phyloP scores from a whole-genome alignment of 1,140 invertebrate species.

The Bombus confusus region DNA sequence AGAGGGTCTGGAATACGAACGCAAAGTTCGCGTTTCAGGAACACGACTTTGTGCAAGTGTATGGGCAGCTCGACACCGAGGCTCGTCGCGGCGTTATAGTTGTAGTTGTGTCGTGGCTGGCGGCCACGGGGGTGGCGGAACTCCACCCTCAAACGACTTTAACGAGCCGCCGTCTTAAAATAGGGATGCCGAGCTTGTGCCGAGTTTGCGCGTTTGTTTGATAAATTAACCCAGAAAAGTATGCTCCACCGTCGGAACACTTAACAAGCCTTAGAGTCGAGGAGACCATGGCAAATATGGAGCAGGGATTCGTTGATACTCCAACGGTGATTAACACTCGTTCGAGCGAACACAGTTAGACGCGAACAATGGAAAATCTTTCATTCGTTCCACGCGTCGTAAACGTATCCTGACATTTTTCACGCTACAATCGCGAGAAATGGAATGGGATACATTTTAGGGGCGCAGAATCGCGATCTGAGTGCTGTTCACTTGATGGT shows the following conservation, averaged over 20 bases:
- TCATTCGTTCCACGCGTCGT: neutral
- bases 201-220: constrained; percentile 74
- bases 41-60: constrained; percentile 10
- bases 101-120: constrained; percentile 15
- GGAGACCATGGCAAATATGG: constrained; percentile 25
- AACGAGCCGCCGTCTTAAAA: constrained; percentile 75
- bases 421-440: neutral
- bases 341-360: neutral
- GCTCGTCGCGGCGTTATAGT: neutral
- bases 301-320: constrained; percentile 19
- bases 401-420: neutral
- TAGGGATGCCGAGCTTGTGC: constrained; percentile 66
- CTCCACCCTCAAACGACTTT: constrained; percentile 74
- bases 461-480: neutral
- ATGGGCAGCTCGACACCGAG: neutral
- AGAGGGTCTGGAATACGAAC: neutral
- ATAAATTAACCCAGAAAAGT: constrained; percentile 77
- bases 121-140: constrained; percentile 52
- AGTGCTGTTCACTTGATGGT: constrained; percentile 70
- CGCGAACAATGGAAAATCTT: neutral
- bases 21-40: constrained; percentile 56
- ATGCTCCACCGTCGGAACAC: constrained; percentile 41
- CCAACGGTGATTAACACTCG: neutral
- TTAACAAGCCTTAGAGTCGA: constrained; percentile 64
- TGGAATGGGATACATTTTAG: neutral